Percentiles rank a stretch among this genome's conserved stretches.
phyloP scores from a whole-genome alignment of 2,888 invertebrate genomes.

The Limnephilus lunatus region DNA sequence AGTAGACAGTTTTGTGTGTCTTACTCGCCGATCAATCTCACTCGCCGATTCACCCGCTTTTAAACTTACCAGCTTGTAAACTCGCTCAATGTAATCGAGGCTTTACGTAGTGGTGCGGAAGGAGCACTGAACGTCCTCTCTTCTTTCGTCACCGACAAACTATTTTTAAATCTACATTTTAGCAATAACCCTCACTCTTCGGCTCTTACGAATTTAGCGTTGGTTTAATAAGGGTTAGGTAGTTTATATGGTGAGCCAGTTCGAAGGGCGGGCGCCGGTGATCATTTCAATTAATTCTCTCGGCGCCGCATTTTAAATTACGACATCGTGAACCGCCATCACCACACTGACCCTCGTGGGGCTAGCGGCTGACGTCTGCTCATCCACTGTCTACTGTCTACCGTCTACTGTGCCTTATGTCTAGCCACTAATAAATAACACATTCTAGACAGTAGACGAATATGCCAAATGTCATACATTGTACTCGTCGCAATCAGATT shows the following conservation, averaged over 20 bases:
- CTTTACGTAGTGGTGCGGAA: too few species aligned
- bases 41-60: too few species aligned
- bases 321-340: not conserved
- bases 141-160: too few species aligned
- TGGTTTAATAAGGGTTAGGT: slow-evolving; percentile 15
- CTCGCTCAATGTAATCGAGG: too few species aligned
- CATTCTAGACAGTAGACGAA: not conserved
- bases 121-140: too few species aligned
- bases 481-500: not conserved
- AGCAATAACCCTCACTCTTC: not conserved
- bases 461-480: not conserved
- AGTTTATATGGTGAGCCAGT: not conserved
- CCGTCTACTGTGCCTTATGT: not conserved
- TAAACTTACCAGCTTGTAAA: too few species aligned
- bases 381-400: not conserved
- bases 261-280: slow-evolving; percentile 4
- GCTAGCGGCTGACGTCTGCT: not conserved
- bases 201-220: not conserved
- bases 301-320: slow-evolving; percentile 25
- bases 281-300: not conserved
- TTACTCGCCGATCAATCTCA: too few species aligned
- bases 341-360: not conserved
- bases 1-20: too few species aligned
- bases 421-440: not conserved
- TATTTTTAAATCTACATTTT: too few species aligned